These are phyloP conservation scores for Pogonomyrmex californicus DNA, from an alignment of 1,140 invertebrate species.

Conservation along the genomic window DNA sequence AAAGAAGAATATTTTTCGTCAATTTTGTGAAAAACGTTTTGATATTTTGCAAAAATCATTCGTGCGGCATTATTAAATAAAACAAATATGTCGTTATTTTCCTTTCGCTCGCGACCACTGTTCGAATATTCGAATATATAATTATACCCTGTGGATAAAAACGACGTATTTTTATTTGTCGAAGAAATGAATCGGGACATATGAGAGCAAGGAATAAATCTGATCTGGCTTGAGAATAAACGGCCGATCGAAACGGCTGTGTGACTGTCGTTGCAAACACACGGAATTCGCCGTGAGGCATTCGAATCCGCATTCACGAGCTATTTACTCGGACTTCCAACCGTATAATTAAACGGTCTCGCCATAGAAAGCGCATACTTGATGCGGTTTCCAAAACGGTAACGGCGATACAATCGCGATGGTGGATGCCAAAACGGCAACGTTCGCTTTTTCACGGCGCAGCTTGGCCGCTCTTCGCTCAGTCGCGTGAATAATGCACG, in stretches of 20 bases:
- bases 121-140: not conserved
- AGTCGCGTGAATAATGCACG: conserved; percentile 70
- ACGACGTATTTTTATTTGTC: not conserved
- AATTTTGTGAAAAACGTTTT: not conserved
- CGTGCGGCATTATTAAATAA: not conserved
- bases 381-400: conserved; percentile 21
- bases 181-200: not conserved
- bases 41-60: not conserved
- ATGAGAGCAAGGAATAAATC: conserved; percentile 17
- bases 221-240: conserved; percentile 9
- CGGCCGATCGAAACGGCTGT: conserved; percentile 21
- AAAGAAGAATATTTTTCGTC: not conserved
- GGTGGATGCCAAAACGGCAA: conserved; percentile 4
- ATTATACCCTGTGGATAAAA: not conserved
- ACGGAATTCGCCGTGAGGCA: conserved; percentile 14
- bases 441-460: conserved; percentile 1
- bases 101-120: not conserved
- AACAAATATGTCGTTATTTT: no score
- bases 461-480: conserved; percentile 43
- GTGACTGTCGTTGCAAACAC: conserved; percentile 10
- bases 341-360: conserved; percentile 51
- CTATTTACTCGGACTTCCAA: conserved; percentile 51
- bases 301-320: conserved; percentile 31
- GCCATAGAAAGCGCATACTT: conserved; percentile 31
- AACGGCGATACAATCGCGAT: not conserved